Evolutionary conservation across 2,888 invertebrate genomes (phyloP).

Genomic region (Drosophila paranaensis): DNA sequence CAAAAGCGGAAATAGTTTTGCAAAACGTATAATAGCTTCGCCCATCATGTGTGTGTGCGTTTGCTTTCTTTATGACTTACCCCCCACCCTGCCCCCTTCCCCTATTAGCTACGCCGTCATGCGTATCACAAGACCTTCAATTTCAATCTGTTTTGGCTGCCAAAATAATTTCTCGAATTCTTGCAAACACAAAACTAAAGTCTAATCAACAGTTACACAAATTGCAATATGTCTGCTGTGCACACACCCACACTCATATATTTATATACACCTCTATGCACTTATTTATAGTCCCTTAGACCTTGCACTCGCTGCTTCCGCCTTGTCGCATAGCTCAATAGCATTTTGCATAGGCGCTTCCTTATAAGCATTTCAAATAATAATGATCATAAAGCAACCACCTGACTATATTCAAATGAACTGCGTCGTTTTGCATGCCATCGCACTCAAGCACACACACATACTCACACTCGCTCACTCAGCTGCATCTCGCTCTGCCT

Average conservation of each 20-base stretch:
- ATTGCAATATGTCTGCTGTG: constrained; percentile 9
- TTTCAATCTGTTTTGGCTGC: constrained; percentile 30
- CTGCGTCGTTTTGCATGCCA: constrained; percentile 19
- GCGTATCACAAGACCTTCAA: constrained; percentile 59
- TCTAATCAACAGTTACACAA: constrained; percentile 27
- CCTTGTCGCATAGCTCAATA: constrained; percentile 33
- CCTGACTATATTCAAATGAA: constrained; percentile 48
- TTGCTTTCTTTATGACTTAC: constrained; percentile 19
- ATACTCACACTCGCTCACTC: not conserved
- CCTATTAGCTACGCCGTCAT: constrained; percentile 5
- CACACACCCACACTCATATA: not conserved
- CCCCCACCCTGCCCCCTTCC: not conserved
- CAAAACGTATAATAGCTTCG: constrained; percentile 17
- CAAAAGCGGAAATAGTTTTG: constrained; percentile 77
- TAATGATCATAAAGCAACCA: constrained; percentile 27
- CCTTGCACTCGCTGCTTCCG: constrained; percentile 34
- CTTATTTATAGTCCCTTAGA: not conserved
- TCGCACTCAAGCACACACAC: not conserved
- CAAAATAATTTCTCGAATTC: constrained; percentile 47
- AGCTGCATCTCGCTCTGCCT: not conserved
- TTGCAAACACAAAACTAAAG: not conserved
- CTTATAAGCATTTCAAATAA: constrained; percentile 45
- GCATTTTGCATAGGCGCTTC: constrained; percentile 45
- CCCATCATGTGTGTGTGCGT: not conserved
- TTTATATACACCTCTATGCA: not conserved